Conservation (phyloP, 2,113 vertebrate species). For the Eulacestoma nigropectus region DNA sequence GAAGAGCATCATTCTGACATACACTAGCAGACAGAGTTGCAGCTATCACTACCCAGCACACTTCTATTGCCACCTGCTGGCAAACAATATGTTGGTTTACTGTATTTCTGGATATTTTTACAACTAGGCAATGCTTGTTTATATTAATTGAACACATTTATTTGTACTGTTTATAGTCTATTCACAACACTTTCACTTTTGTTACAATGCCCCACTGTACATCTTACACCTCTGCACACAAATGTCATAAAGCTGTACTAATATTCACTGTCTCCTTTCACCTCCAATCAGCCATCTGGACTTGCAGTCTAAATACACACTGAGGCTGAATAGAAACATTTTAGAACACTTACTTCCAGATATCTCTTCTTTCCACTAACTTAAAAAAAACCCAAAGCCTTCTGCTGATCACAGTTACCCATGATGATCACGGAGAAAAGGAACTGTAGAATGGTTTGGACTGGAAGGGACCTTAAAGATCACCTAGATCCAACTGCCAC, state of each 20-base stretch:
- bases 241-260: not conserved
- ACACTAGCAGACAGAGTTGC: not conserved
- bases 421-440: not conserved
- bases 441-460: not conserved
- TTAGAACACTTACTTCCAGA: not conserved
- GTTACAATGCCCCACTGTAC: not conserved
- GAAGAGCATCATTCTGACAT: not conserved
- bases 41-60: not conserved
- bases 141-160: not conserved
- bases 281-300: not conserved
- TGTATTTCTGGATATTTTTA: not conserved
- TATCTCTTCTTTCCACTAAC: not conserved
- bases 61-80: constrained; percentile 28
- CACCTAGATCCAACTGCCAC: not conserved
- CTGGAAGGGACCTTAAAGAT: not conserved
- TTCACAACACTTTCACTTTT: not conserved
- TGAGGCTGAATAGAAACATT: not conserved
- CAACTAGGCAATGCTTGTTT: not conserved
- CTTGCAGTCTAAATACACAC: not conserved
- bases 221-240: not conserved
- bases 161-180: not conserved
- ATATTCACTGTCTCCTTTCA: not conserved
- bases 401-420: not conserved
- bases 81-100: not conserved
- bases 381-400: not conserved